Evolutionary conservation across 1,140 invertebrate genomes (phyloP), one percentile per base, ranked within the genome.

Genomic region (Apis cerana): DNA sequence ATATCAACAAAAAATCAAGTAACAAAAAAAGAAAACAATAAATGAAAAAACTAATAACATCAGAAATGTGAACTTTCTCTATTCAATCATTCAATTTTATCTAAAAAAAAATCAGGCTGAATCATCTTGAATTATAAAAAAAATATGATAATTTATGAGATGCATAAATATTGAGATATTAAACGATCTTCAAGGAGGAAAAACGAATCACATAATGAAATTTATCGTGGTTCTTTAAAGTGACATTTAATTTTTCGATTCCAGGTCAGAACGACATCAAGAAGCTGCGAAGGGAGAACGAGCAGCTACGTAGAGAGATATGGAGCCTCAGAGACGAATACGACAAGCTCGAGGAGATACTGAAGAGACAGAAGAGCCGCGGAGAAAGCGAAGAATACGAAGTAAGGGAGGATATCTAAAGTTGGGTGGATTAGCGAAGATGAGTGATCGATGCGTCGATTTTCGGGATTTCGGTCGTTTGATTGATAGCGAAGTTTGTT

Each of bases 221-320:
- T 43, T 43, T 43, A 43, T 43, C 4, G 33, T 33, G 33, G 33
- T 43, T 43, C 33, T 43, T 43, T 5, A 43, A 43, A 43, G 2
- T 33, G 33, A 33, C 33, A 2, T 43, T 2, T 59, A 59, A 59
- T n/a, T 2, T 64, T 27, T 74, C 76, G 84, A 64, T 95, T 94
- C 54, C 94, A 98, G 97, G 97, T 87, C 97, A 98, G 92, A 97
- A 96, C 87, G 97, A 98, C 90, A 97, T 98, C 78, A 98, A 98
- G 92, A 98, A 98, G 92, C 91, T 98, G 81, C 96, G 97, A 75
- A 95, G 96, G 61, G 97, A 98, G 91, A 98, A 98, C 93, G 97
- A 98, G 87, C 97, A 97, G 91, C 94, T 98, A 50, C 96, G 97
- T 84, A 95, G 97, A 59, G 97, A 98, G 93, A 97, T 98, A 91